phyloP scores from a whole-genome alignment of 2,888 invertebrate genomes.

The Tridacna crocea region DNA sequence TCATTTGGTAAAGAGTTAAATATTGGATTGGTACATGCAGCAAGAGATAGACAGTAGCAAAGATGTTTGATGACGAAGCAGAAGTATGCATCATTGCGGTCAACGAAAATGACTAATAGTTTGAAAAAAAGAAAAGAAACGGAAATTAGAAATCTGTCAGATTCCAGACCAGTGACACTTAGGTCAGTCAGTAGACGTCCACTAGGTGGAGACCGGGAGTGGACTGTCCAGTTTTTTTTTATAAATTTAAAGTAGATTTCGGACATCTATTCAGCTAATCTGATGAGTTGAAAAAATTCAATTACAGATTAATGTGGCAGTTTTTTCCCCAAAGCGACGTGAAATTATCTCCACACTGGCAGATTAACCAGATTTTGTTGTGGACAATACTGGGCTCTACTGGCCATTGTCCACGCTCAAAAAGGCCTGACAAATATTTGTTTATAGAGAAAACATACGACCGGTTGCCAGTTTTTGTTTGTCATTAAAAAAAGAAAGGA shows the following conservation, averaged over 20 bases:
- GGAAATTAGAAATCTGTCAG: conserved; percentile 54
- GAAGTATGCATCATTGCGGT: too few species aligned
- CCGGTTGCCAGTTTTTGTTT: conserved; percentile 21
- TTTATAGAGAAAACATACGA: conserved; percentile 52
- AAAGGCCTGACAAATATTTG: conserved; percentile 61
- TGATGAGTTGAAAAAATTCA: conserved; percentile 57
- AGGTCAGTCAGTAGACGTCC: conserved; percentile 2
- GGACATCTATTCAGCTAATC: conserved; percentile 50
- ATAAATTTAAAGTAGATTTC: conserved; percentile 31
- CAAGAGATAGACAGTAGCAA: too few species aligned
- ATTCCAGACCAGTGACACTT: neutral
- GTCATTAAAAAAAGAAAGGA: neutral
- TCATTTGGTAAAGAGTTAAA: too few species aligned
- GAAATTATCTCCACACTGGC: conserved; percentile 44
- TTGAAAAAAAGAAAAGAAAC: neutral
- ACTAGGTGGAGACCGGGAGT: neutral
- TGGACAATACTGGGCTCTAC: conserved; percentile 41
- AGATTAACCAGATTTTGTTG: conserved; percentile 36
- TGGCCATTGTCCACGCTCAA: conserved; percentile 46
- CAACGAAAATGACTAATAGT: too few species aligned
- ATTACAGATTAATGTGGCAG: conserved; percentile 59
- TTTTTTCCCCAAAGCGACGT: conserved; percentile 36
- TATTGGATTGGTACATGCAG: too few species aligned
- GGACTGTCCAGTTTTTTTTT: neutral
- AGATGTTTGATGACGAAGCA: too few species aligned